These are phyloP conservation scores for Coturnix japonica DNA, from an alignment of 2,113 vertebrate genomes.

Conservation along the genomic window DNA sequence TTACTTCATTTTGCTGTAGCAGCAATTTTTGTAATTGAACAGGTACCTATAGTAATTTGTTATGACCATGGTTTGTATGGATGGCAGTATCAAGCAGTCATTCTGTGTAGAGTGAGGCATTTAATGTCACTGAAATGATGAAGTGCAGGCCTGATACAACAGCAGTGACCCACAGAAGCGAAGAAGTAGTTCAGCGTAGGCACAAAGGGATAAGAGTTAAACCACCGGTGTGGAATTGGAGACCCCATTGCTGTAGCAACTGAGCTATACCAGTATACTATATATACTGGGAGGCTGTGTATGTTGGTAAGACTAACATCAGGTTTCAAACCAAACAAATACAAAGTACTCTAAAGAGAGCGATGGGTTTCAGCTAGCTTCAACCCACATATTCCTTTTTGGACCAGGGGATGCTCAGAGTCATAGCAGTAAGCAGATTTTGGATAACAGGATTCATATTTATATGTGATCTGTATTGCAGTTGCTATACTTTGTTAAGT, in stretches of 20 bases:
- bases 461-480: not conserved
- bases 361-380: not conserved
- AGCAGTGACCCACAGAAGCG: not conserved
- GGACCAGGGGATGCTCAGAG: not conserved
- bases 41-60: not conserved
- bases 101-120: not conserved
- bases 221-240: not conserved
- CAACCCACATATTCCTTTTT: not conserved
- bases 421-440: not conserved
- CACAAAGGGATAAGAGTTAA: not conserved
- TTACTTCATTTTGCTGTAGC: not conserved
- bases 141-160: not conserved
- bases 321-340: not conserved
- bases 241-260: not conserved
- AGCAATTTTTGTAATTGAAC: not conserved
- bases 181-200: not conserved
- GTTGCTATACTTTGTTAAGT: not conserved
- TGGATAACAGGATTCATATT: not conserved
- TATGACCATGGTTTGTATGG: rapidly evolving
- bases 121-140: not conserved
- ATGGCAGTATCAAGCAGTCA: not conserved
- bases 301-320: not conserved
- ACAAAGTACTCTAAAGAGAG: not conserved
- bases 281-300: rapidly evolving
- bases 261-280: not conserved